Base-by-base conservation (phyloP, 2,797 vertebrate species). In the Oceanodroma leucorhoa region DNA sequence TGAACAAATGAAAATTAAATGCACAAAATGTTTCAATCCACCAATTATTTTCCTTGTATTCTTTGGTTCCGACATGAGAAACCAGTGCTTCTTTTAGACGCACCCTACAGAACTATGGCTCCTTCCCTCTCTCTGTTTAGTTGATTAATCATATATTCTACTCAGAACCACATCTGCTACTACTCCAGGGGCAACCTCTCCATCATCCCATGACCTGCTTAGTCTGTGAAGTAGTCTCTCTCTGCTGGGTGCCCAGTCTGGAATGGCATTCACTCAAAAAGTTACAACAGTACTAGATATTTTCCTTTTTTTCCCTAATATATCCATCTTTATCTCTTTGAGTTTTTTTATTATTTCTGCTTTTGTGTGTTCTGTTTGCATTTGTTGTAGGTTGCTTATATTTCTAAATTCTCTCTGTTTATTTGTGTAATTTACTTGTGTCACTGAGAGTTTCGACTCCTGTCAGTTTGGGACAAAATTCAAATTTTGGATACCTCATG, bases 301-400 rank as follows among this genome's bases (percentile, higher is more conserved):
- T 55, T 69, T 5, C 11, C 4, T n/a, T 48, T 46, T 38, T 23
- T 2, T 14, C 27, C 3, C 5, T 34, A 36, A 12, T 23, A 29
- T 1, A 0, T 7, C 34, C 19, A n/a, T 34, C 64, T 57, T 58
- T 12, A 3, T 16, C 3, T 41, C 30, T 30, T 10, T 18, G 8
- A 29, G 10, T 7, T 36, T 34, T 78, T 36, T 46, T 10, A 21
- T 23, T 55, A 34, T 50, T 83, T 57, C 72, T 90, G 24, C 50
- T 66, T 66, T 45, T 36, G 9, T 36, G 1, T 45, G 15, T 29
- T 54, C 30, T 8, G 26, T 40, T 66, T 36, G 22, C 16, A 19
- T 22, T 30, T 54, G 5, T 41, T 78, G 22, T 22, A 23, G 30
- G 7, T 53, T 73, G 19, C 20, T 60, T 73, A 6, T 38, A 19